Percentiles rank a stretch among this genome's conserved stretches.
These are phyloP conservation scores for Oophaga sylvatica DNA, from an alignment of 2,797 vertebrate genomes.

Conservation along the genomic window DNA sequence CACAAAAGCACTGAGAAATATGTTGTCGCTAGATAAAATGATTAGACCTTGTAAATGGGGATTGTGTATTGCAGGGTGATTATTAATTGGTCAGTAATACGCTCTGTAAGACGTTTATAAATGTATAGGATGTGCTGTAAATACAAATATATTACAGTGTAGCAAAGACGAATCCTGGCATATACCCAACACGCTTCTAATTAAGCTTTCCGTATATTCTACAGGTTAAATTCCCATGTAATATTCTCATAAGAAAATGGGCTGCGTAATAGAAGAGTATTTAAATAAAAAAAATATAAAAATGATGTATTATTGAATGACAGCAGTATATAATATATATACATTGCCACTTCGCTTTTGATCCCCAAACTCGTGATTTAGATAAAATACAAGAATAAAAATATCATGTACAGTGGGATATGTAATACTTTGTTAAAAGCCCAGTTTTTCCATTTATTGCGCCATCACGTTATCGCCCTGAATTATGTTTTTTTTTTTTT, in stretches of 20 bases:
- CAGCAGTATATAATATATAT: background rate
- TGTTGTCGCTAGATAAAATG: background rate
- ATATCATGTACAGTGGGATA: background rate
- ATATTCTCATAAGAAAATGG: background rate
- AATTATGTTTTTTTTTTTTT: background rate
- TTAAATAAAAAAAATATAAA: background rate
- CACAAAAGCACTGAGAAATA: background rate
- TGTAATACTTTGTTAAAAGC: background rate
- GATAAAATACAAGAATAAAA: background rate
- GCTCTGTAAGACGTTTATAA: no score
- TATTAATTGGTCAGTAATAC: no score
- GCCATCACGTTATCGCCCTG: background rate
- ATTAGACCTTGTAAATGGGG: background rate
- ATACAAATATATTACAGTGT: background rate
- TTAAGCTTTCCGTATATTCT: background rate
- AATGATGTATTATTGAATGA: background rate
- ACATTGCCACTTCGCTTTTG: no score
- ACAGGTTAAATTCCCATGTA: background rate
- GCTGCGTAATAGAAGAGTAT: background rate
- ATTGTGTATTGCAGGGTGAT: no score
- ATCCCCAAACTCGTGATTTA: no score
- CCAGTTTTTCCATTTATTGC: background rate
- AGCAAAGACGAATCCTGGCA: background rate
- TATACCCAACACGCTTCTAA: background rate
- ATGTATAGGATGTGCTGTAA: background rate